Percentiles rank a stretch among this genome's conserved stretches.
phyloP scores from a whole-genome alignment of 2,797 vertebrate species.

The Rousettus madagascariensis region DNA sequence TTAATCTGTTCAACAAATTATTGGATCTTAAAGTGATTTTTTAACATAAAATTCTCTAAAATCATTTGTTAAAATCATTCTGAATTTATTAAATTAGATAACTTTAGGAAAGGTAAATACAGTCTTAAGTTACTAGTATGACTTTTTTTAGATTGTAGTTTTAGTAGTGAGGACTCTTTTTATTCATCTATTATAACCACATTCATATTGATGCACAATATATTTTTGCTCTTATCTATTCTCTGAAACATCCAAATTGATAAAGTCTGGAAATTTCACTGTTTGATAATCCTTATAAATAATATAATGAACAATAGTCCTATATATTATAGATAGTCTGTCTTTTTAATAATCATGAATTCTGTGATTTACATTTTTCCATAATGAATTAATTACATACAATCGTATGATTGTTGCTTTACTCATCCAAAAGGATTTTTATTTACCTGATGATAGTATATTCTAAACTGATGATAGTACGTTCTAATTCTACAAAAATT shows the following conservation, averaged over 20 bases:
- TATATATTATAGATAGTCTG: neutral
- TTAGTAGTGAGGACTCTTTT: neutral
- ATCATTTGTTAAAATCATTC: neutral
- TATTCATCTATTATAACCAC: neutral
- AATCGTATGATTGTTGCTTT: neutral
- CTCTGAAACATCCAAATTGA: neutral
- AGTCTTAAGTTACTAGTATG: neutral
- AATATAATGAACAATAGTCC: neutral
- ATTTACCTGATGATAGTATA: neutral
- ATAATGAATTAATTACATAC: neutral
- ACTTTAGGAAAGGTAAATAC: neutral
- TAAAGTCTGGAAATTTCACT: neutral
- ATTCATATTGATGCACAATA: neutral
- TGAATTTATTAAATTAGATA: neutral
- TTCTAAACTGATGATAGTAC: neutral
- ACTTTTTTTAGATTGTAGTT: neutral
- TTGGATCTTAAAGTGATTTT: neutral
- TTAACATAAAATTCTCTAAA: slow-evolving; percentile 4
- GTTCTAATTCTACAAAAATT: neutral
- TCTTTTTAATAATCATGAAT: neutral
- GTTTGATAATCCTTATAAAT: neutral
- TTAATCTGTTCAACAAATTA: neutral
- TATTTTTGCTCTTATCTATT: neutral
- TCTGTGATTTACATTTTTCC: neutral
- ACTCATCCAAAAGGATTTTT: neutral